A percentile compares a stretch with the other conserved stretches of the same genome.
Conservation (phyloP, 2,797 vertebrate genomes). For the Gymnoscopelus braueri region DNA sequence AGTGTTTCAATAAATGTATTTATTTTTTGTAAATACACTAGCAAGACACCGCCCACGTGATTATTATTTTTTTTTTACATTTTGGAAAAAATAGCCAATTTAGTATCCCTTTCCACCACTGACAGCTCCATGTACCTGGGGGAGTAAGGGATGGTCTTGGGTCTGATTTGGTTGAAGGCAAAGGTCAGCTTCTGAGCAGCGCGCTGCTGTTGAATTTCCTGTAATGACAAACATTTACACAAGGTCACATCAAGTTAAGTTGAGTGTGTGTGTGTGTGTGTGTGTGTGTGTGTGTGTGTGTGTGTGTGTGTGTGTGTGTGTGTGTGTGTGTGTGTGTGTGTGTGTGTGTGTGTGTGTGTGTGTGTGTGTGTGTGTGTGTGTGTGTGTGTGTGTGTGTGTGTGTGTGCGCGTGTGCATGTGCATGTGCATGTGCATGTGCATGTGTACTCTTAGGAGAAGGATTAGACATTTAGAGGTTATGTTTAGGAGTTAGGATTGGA, state of each 20-base stretch:
- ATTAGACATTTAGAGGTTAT: too few species aligned
- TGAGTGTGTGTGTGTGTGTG: not conserved
- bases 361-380: not conserved
- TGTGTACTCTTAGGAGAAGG: not conserved
- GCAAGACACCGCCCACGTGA: too few species aligned
- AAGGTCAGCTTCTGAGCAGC: constrained; percentile 98
- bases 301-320: not conserved
- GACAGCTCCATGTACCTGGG: constrained; percentile 84
- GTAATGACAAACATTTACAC: constrained; percentile 32
- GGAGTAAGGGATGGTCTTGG: constrained; percentile 96
- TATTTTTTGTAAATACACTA: too few species aligned
- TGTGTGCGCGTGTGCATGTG: not conserved
- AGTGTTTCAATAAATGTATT: too few species aligned
- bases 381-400: not conserved
- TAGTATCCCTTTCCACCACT: not conserved
- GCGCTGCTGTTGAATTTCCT: constrained; percentile 99
- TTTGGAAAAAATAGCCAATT: too few species aligned
- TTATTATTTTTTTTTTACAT: too few species aligned
- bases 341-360: not conserved
- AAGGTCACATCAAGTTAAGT: not conserved
- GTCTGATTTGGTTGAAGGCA: constrained; percentile 97
- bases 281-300: not conserved
- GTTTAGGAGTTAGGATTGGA: too few species aligned
- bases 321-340: not conserved
- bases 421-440: not conserved